Conservation (phyloP, 2,888 invertebrate genomes). For the Lochmaea crataegi region DNA sequence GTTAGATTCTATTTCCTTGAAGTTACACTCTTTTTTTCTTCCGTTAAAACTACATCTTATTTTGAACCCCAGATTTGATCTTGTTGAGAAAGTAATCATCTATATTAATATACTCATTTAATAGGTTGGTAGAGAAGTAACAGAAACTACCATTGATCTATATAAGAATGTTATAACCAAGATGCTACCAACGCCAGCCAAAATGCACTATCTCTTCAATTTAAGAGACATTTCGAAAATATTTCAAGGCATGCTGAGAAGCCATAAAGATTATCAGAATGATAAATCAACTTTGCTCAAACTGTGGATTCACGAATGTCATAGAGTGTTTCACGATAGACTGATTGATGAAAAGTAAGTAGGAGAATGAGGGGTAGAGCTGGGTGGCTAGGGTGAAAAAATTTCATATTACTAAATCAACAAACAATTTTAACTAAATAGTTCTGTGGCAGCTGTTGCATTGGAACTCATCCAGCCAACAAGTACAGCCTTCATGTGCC, state of each 20-base stretch:
- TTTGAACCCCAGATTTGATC: too few relatives aligned
- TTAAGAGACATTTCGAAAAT: conserved; percentile 89
- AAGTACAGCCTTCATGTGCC: too few relatives aligned
- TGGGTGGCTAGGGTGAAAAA: too few relatives aligned
- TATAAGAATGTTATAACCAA: conserved; percentile 79
- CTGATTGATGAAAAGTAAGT: conserved; percentile 78
- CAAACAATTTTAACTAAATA: too few relatives aligned
- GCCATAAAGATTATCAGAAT: conserved; percentile 81
- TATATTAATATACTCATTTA: conserved; percentile 70
- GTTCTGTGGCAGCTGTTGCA: too few relatives aligned
- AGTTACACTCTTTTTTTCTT: background rate
- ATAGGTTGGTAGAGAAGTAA: conserved; percentile 74
- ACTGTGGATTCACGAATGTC: conserved; percentile 89
- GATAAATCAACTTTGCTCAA: conserved; percentile 77
- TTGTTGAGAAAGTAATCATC: background rate
- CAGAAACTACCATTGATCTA: conserved; percentile 80
- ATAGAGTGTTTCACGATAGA: conserved; percentile 86
- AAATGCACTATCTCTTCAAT: conserved; percentile 92
- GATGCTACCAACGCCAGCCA: conserved; percentile 88
- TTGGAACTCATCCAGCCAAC: too few relatives aligned
- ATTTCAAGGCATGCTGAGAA: conserved; percentile 83
- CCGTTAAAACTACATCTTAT: background rate
- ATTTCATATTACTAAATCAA: too few relatives aligned
- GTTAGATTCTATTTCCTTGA: conserved; percentile 54
- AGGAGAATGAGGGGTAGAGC: too few relatives aligned